phyloP scores from a whole-genome alignment of 2,888 invertebrate genomes.

The Platycheirus albimanus region DNA sequence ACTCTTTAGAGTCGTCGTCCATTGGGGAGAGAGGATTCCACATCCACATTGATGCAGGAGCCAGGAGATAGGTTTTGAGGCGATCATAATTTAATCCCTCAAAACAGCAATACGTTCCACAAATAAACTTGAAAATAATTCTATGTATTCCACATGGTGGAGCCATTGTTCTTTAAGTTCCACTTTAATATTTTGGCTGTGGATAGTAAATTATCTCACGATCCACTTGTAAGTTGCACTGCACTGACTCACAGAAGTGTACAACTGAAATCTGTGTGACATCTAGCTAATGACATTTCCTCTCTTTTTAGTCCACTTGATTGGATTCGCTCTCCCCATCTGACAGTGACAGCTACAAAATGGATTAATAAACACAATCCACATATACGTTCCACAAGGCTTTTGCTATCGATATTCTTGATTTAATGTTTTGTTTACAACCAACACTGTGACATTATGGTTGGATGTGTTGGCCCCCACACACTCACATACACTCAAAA shows the following conservation, averaged over 20 bases:
- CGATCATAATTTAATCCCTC: conserved; percentile 42
- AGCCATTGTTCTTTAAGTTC: conserved; percentile 9
- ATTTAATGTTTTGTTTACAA: conserved; percentile 72
- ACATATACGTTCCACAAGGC: conserved; percentile 52
- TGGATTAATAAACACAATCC: no score
- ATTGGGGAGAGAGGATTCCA: conserved; percentile 35
- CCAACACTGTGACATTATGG: conserved; percentile 33
- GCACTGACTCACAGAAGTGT: conserved; percentile 32
- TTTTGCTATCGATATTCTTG: conserved; percentile 44
- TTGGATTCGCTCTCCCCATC: conserved; percentile 42
- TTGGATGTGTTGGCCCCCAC: not conserved
- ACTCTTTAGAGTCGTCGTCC: conserved; percentile 42
- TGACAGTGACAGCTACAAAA: no score
- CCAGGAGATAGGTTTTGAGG: conserved; percentile 45
- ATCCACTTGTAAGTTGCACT: conserved; percentile 37
- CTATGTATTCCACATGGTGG: not conserved
- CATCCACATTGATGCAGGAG: conserved; percentile 35
- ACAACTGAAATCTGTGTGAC: no score
- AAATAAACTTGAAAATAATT: conserved; percentile 21
- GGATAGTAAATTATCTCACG: conserved; percentile 30
- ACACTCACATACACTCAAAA: conserved; percentile 1
- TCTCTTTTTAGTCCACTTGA: conserved; percentile 65
- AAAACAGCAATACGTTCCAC: conserved; percentile 42
- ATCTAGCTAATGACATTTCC: conserved; percentile 15
- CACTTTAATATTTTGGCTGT: not conserved